Evolutionary conservation across 30 jellyfish, hydroid and myxozoan genomes (phyloP).

Genomic region (Cassiopea andromeda): DNA sequence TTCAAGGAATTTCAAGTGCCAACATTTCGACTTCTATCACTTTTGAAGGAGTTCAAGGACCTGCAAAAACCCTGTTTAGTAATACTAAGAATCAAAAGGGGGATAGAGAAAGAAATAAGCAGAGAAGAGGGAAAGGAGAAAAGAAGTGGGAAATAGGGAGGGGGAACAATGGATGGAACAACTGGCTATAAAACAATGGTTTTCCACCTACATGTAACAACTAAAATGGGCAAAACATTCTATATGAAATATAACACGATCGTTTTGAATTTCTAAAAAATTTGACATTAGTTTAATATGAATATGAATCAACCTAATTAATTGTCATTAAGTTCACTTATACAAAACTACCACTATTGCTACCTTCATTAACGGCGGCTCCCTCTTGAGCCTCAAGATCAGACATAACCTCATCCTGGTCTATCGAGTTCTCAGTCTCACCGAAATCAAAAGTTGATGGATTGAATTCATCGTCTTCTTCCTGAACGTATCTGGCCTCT

Average conservation of each 20-base stretch:
- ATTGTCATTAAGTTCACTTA: background rate
- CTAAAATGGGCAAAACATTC: background rate
- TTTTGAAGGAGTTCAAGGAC: no score
- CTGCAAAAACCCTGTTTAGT: no score
- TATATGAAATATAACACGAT: background rate
- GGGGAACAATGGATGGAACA: no score
- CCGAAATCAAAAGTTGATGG: slow-evolving; percentile 48
- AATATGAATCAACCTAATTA: background rate
- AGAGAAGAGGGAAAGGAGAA: no score
- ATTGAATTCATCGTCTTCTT: slow-evolving; percentile 56
- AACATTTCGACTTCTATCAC: no score
- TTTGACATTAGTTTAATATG: background rate
- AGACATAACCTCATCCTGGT: slow-evolving; percentile 64
- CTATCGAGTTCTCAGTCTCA: slow-evolving; percentile 20
- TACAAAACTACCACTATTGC: slow-evolving; percentile 46
- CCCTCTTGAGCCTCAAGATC: slow-evolving; percentile 53
- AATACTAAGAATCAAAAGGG: no score
- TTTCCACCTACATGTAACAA: background rate
- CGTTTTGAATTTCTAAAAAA: background rate
- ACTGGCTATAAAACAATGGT: background rate
- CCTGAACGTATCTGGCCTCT: slow-evolving; percentile 82
- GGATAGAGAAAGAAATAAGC: no score
- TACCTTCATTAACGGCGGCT: slow-evolving; percentile 25
- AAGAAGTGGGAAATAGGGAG: no score
- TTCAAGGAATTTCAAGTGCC: no score